These are phyloP conservation scores for Columba guinea DNA, from an alignment of 2,797 vertebrate genomes.

Conservation along the genomic window DNA sequence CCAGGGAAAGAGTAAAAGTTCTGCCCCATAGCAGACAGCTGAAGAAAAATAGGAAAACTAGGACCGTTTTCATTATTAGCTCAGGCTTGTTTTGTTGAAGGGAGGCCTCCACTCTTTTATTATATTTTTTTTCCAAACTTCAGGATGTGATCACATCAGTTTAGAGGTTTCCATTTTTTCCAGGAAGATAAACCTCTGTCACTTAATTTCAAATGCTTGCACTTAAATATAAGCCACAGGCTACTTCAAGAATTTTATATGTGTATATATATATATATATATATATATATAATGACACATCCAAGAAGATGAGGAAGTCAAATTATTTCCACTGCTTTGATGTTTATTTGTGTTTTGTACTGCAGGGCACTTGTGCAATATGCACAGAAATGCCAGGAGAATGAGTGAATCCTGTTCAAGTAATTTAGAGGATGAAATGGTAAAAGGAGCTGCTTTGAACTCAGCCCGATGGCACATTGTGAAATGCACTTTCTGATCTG, in stretches of 20 bases:
- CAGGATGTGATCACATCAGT: background rate
- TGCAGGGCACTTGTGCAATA: conserved; percentile 38
- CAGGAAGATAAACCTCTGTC: conserved; percentile 45
- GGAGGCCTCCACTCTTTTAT: background rate
- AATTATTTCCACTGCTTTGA: conserved; percentile 69
- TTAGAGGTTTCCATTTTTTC: conserved; percentile 27
- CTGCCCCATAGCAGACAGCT: background rate
- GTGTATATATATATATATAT: background rate
- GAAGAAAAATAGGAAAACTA: background rate
- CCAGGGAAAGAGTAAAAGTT: background rate
- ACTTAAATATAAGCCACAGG: conserved; percentile 58
- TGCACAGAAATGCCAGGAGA: conserved; percentile 24
- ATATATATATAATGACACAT: background rate
- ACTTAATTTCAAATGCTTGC: conserved; percentile 64
- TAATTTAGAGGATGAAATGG: conserved; percentile 36
- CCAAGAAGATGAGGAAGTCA: conserved; percentile 57
- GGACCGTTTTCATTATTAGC: background rate
- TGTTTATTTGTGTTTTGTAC: conserved; percentile 66
- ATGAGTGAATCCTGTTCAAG: conserved; percentile 46
- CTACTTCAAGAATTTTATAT: conserved; percentile 55
- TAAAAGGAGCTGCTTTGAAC: conserved; percentile 46
- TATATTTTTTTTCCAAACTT: background rate
- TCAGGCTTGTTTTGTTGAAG: background rate
- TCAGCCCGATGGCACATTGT: background rate
- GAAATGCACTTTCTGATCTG: background rate